Evolutionary conservation across 2,888 invertebrate species (phyloP).

Genomic region (Dicyrtomina minuta): DNA sequence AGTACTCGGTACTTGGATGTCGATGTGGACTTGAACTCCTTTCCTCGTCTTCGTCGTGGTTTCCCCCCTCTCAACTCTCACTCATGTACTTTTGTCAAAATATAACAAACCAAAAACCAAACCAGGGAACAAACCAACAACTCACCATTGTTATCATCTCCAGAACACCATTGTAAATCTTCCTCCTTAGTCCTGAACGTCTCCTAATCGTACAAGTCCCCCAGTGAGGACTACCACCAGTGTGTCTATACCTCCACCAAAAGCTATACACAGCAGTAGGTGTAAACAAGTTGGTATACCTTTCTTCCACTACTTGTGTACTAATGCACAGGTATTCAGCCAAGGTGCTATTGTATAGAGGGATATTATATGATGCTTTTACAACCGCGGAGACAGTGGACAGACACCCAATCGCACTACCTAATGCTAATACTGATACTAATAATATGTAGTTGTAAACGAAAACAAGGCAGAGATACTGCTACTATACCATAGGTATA

Average conservation of each 20-base stretch:
- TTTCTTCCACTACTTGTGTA: no score
- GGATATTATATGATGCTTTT: no score
- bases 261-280: neutral
- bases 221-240: neutral
- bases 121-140: slow-evolving; percentile 5
- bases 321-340: no score
- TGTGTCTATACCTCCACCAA: neutral
- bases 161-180: slow-evolving; percentile 34
- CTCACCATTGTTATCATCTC: slow-evolving; percentile 15
- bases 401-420: neutral
- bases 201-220: neutral
- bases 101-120: neutral
- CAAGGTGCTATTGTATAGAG: no score
- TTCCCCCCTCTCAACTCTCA: slow-evolving; percentile 14
- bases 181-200: slow-evolving; percentile 7
- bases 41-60: slow-evolving; percentile 16
- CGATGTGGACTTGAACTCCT: neutral
- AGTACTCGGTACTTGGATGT: no score
- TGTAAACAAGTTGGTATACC: no score
- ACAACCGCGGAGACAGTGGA: neutral
- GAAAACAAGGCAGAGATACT: neutral
- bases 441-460: neutral
- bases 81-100: neutral
- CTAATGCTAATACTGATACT: neutral
- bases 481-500: neutral